phyloP scores from a whole-genome alignment of 2,888 invertebrate genomes.

The Mythimna albipuncta region DNA sequence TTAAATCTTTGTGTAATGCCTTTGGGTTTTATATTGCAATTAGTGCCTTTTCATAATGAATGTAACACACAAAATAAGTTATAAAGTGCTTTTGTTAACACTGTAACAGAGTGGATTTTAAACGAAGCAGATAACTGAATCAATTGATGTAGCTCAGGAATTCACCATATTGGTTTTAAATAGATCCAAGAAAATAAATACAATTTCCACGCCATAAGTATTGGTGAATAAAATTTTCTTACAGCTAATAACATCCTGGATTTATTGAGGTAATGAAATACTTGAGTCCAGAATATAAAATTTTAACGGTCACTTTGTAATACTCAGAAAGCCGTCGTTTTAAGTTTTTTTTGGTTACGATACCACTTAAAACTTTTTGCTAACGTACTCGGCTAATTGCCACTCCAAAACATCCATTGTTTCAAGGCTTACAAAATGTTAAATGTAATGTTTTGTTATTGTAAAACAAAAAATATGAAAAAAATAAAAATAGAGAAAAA shows the following conservation, averaged over 20 bases:
- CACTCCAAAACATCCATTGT: neutral
- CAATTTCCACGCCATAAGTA: neutral
- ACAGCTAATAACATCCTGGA: neutral
- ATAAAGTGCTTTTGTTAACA: neutral
- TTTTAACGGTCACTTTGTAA: neutral
- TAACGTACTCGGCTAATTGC: slow-evolving; percentile 6
- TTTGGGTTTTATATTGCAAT: neutral
- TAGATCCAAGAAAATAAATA: neutral
- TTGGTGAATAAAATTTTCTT: neutral
- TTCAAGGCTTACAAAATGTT: neutral
- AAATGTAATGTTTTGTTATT: neutral
- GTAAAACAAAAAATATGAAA: neutral
- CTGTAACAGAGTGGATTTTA: neutral
- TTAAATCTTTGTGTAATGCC: neutral
- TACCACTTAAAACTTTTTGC: neutral
- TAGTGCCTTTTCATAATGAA: neutral
- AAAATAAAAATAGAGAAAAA: neutral
- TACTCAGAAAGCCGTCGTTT: neutral
- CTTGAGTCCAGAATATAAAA: neutral
- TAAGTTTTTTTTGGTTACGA: neutral
- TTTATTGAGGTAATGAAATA: slow-evolving; percentile 12
- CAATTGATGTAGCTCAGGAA: too few species aligned
- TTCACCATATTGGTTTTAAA: too few species aligned
- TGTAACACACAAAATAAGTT: neutral
- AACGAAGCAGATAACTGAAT: too few species aligned